phyloP scores from a whole-genome alignment of 2,113 vertebrate genomes.

The Promerops cafer region DNA sequence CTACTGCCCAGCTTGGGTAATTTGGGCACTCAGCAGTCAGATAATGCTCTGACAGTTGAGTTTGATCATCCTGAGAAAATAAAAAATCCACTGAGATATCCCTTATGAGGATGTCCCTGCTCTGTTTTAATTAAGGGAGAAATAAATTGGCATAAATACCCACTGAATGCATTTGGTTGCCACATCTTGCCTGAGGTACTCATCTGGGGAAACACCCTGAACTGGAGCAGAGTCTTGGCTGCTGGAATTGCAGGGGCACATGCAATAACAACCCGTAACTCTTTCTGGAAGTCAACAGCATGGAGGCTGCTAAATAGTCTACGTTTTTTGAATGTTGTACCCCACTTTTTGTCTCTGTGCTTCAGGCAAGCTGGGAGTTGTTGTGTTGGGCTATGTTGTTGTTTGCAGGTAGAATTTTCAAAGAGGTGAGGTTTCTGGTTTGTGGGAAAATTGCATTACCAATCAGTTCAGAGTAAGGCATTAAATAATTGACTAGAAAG shows the following conservation, averaged over 20 bases:
- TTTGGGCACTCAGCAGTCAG: neutral
- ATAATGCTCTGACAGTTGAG: neutral
- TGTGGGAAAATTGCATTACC: neutral
- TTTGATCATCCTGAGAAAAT: conserved; percentile 18
- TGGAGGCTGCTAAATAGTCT: neutral
- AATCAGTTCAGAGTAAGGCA: neutral
- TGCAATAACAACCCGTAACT: neutral
- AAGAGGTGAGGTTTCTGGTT: neutral
- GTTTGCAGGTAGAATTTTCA: neutral
- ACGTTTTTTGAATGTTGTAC: neutral
- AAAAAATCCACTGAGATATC: neutral
- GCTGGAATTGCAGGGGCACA: neutral
- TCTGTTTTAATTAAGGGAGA: conserved; percentile 29
- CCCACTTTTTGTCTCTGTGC: neutral
- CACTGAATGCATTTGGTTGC: neutral
- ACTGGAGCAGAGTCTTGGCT: neutral
- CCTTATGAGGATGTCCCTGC: neutral
- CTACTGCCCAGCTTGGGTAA: neutral
- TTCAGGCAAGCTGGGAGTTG: neutral
- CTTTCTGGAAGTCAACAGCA: neutral
- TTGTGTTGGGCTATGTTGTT: neutral
- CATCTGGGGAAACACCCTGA: neutral
- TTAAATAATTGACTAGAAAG: neutral
- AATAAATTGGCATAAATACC: conserved; percentile 12
- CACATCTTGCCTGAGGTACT: neutral